Evolutionary conservation across 1,140 invertebrate species (phyloP).

Genomic region (Bombyx mandarina): DNA sequence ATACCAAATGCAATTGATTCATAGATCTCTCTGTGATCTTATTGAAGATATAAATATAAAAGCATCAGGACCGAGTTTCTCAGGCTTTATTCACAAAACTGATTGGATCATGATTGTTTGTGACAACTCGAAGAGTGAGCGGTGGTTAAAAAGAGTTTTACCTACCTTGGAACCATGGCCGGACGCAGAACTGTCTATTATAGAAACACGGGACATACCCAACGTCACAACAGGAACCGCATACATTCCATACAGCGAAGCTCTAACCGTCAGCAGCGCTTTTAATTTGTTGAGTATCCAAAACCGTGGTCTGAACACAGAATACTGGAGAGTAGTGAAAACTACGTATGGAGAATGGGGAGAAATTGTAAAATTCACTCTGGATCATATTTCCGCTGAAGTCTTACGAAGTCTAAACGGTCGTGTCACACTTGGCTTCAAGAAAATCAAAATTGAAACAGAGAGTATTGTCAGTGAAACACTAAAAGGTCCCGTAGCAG

Average conservation of each 20-base stretch:
- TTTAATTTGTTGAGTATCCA: constrained; percentile 5
- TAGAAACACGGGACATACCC: not conserved
- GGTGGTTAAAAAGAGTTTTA: constrained; percentile 2
- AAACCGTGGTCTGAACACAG: constrained; percentile 5
- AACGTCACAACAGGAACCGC: not conserved
- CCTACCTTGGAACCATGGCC: constrained; percentile 6
- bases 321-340: constrained; percentile 3
- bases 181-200: constrained; percentile 1
- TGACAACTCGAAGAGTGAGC: constrained; percentile 1
- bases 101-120: constrained; percentile 4
- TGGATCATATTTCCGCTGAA: constrained; percentile 2
- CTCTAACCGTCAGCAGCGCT: not conserved
- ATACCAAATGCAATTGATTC: not conserved
- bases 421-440: too few species aligned
- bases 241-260: constrained; percentile 2
- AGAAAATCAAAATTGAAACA: too few species aligned
- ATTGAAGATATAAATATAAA: constrained; percentile 4
- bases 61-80: constrained; percentile 5
- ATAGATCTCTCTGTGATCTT: not conserved
- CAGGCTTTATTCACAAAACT: not conserved
- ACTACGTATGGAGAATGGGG: not conserved
- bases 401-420: too few species aligned
- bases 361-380: not conserved
- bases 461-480: too few species aligned
- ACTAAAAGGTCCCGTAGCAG: too few species aligned